Base-by-base conservation (phyloP, 1,140 invertebrate species). In the Zeugodacus cucurbitae region DNA sequence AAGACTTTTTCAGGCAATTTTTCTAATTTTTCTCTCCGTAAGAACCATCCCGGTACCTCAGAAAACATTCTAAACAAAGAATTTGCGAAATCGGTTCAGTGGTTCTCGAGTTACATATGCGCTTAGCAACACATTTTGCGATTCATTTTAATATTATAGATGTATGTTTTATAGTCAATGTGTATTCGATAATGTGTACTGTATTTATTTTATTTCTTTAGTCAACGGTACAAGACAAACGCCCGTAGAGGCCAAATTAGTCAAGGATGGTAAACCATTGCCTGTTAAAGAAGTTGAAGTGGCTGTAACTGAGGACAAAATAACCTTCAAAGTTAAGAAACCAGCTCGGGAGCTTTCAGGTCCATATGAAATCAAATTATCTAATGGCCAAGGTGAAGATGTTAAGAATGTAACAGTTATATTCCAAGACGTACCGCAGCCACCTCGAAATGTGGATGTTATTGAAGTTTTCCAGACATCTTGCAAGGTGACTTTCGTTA, bases 401-500 rank as follows among this genome's bases (percentile, higher is more conserved):
- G 94, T 96, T 4, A 96, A 97, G 90, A 96, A 97, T 91, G 95
- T 98, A 29, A 96, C 96, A 70, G 96, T 98, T 88, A 97, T 96
- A 87, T 98, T 98, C 96, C 97, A 98, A 96, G 98, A 98, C 93
- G 97, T 96, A 32, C 99, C 99, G 48, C 94, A 96, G 64, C 94
- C 96, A 59, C 99, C 99, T 10, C 95, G 96, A 91, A 97, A 98
- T 89, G 95, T 99, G 29, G 96, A 98, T 90, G 97, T 99, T 1
- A 95, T 95, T 2, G 98, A 99, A 89, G 95, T 99, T 1, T 99
- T 97, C 94, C 96, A 98, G 90, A 97, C 97, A 88, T 97, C 97
- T 26, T 99, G 98, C 94, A 96, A 97, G 44, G 96, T 99, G 0
- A 94, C 96, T 32, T 99, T 99, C 97, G 98, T 99, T 90, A 95